These are phyloP conservation scores for Orientallactaga sibirica DNA, from an alignment of 2,797 vertebrate genomes.

Conservation along the genomic window DNA sequence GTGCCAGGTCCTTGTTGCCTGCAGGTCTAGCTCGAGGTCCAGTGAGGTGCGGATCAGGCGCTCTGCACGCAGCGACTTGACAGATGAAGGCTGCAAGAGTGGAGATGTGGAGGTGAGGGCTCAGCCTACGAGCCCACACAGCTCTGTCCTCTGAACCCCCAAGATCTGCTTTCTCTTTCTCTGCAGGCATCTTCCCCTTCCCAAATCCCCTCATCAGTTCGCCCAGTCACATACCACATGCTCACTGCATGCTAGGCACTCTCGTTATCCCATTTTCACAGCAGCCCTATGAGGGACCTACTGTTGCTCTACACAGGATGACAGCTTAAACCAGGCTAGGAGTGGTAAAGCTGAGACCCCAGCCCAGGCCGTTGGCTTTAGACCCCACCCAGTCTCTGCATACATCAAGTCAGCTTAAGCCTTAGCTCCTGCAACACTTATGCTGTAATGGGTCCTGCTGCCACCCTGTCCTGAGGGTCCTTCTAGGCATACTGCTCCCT, in stretches of 20 bases:
- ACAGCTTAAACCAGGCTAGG: not conserved
- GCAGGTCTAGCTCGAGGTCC: conserved; percentile 97
- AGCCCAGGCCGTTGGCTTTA: not conserved
- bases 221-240: not conserved
- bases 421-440: not conserved
- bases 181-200: too few relatives aligned
- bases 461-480: not conserved
- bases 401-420: too few relatives aligned
- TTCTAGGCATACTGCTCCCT: not conserved
- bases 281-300: rapidly evolving
- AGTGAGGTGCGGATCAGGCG: conserved; percentile 94
- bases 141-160: not conserved
- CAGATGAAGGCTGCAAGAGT: conserved; percentile 83
- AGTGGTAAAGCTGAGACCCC: not conserved
- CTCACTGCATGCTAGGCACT: rapidly evolving
- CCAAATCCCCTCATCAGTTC: not conserved
- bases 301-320: not conserved
- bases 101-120: not conserved
- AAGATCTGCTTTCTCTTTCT: not conserved
- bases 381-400: too few relatives aligned
- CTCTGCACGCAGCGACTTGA: conserved; percentile 86
- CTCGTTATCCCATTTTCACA: not conserved
- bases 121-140: not conserved
- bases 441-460: too few relatives aligned
- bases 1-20: conserved; percentile 95